Evolutionary conservation across 30 jellyfish, hydroid and myxozoan genomes (phyloP), one percentile per base, ranked within the genome.

Genomic region (Aurelia aurita): DNA sequence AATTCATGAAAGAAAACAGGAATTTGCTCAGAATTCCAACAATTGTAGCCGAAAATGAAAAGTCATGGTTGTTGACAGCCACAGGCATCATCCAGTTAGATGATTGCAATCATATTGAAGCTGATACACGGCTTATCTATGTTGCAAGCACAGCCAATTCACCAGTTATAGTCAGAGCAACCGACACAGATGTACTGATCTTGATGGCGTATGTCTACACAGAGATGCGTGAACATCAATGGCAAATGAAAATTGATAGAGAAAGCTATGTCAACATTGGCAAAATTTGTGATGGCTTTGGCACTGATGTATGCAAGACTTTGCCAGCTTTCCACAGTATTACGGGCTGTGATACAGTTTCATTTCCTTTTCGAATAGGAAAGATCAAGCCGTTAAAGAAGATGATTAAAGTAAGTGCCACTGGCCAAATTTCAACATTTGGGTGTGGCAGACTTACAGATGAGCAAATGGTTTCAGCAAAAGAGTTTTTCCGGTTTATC

Each of bases 401-500:
- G 58, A 67, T 67, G 79, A 67, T 67, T 8, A 67, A 67, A 32
- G 79, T 67, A 13, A 9, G 10, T 32, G 20, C 23, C 58, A 67
- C n/a, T n/a, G 79, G 58, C 58, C 79, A 67, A 32, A 67, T 32
- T 67, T 67, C 79, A 26, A 67, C n/a, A n/a, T n/a, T n/a, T n/a
- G n/a, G n/a, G n/a, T n/a, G n/a, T n/a, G n/a, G n/a, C n/a, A n/a
- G n/a, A 44, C 82, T 70, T 70, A 70, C 82, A 39, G 66, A 70
- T 45, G 82, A 70, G 82, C 82, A 70, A 70, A 70, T 70, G 82
- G 82, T 45, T 70, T 35, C 82, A 45, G 82, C 82, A 44, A 70
- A 70, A 23, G 82, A 70, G 82, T 70, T 70, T 39, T 32, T 70
- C 16, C 31, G 66, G 45, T 70, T 34, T 66, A 70, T 70, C 19